phyloP scores from a whole-genome alignment of 2,113 vertebrate genomes.

The Sinocyclocheilus grahami region DNA sequence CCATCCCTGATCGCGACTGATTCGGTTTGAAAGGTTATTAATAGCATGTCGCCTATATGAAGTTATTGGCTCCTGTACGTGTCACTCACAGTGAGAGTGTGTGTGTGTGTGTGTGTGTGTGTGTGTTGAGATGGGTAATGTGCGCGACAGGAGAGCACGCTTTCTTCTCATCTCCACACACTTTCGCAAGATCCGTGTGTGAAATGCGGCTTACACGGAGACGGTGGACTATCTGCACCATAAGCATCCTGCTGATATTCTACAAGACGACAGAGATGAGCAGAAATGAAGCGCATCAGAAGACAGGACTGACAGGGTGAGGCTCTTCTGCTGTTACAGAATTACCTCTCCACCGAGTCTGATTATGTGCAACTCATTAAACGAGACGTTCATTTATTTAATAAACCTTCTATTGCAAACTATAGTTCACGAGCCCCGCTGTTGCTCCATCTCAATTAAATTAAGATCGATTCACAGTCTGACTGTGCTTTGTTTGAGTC shows the following conservation, averaged over 20 bases:
- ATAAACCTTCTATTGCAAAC: neutral
- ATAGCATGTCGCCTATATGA: neutral
- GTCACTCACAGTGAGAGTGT: constrained; percentile 49
- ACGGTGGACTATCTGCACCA: constrained; percentile 85
- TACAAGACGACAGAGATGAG: constrained; percentile 87
- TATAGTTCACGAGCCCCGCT: neutral
- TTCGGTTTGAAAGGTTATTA: no score
- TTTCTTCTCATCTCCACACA: neutral
- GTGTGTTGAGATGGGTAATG: constrained; percentile 49
- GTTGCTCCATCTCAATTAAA: neutral
- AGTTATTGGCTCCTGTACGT: constrained; percentile 47
- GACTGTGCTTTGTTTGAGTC: neutral
- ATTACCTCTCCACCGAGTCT: neutral
- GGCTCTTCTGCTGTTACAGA: constrained; percentile 36
- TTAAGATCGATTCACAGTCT: neutral
- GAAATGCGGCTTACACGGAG: constrained; percentile 85
- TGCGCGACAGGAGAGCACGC: constrained; percentile 10
- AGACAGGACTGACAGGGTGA: constrained; percentile 79
- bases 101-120: constrained; percentile 1
- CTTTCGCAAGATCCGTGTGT: constrained; percentile 50
- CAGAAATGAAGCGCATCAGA: constrained; percentile 81
- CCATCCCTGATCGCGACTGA: no score
- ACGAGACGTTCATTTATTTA: neutral
- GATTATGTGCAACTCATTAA: neutral
- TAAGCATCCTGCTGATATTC: constrained; percentile 87